Evolutionary conservation across 2,113 vertebrate genomes (phyloP), one percentile per base, ranked within the genome.

Genomic region (Ascaphus truei): DNA sequence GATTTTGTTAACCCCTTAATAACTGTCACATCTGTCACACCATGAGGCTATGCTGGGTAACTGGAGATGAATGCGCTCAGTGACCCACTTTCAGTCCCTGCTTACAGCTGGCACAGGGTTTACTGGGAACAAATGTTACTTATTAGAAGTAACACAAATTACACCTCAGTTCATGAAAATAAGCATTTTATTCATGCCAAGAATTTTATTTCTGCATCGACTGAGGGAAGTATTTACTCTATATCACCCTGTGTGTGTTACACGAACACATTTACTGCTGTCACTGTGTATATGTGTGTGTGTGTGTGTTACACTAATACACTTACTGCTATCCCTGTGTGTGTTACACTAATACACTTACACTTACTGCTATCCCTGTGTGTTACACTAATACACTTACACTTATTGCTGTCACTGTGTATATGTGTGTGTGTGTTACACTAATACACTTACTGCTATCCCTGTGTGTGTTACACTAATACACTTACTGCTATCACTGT

Each of bases 31-130:
- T 50, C 47, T 50, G 43, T 36, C n/a, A 20, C 45, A 26, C 58
- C 25, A 45, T 26, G 25, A 18, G 36, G 61, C 25, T 16, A 10
- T n/a, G n/a, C n/a, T n/a, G n/a, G n/a, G n/a, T n/a, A n/a, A n/a
- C n/a, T n/a, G n/a, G 20, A 48, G 30, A 29, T 45, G 50, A 43
- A 63, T 25, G 34, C 18, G 37, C 45, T 39, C 33, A 5, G 41
- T 62, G 61, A 63, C 61, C 61, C 61, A 63, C 12, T 51, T 63
- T 51, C 47, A n/a, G n/a, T n/a, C n/a, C n/a, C n/a, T n/a, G 5
- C 30, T 50, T 27, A 50, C 45, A 63, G 45, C 45, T 63, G 60
- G 43, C 26, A 4, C 1, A 50, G 37, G 58, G 45, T 30, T 61
- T 61, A 61, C 58, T 29, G 31, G 45, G 43, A 29, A 18, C 16